phyloP scores from a whole-genome alignment of 2,888 invertebrate genomes.

The Caenorhabditis zanzibari region DNA sequence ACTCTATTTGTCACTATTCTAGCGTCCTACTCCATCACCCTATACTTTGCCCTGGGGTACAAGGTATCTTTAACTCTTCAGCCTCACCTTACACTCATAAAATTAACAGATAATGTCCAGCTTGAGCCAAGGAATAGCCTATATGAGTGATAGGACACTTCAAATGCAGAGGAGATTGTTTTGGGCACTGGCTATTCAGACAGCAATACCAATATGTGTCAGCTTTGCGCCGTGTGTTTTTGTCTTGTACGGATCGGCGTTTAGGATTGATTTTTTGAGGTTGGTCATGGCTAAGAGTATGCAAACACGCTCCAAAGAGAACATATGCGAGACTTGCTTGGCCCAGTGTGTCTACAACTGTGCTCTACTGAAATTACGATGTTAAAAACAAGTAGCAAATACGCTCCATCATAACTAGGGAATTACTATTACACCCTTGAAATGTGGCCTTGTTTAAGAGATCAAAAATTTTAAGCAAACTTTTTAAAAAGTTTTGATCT shows the following conservation, averaged over 20 bases:
- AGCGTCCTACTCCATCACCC: constrained; percentile 1
- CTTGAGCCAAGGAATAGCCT: constrained; percentile 5
- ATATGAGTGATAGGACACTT: constrained; percentile 19
- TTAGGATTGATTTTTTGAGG: constrained; percentile 13
- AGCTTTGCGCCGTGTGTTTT: constrained; percentile 1
- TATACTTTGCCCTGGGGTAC: constrained; percentile 24
- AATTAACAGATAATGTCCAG: constrained; percentile 3
- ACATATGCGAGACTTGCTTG: too few relatives aligned
- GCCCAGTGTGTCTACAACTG: too few relatives aligned
- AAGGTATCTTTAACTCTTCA: neutral
- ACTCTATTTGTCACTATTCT: neutral
- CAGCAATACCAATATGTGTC: neutral
- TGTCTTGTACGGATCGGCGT: neutral
- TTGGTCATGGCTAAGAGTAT: neutral
- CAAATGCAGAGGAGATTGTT: constrained; percentile 17
- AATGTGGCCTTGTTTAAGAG: too few relatives aligned
- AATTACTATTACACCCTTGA: too few relatives aligned
- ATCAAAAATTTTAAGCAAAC: too few relatives aligned
- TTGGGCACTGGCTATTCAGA: neutral
- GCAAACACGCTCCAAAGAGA: too few relatives aligned
- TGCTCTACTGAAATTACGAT: too few relatives aligned
- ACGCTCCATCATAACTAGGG: too few relatives aligned
- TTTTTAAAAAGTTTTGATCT: too few relatives aligned
- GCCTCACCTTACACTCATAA: neutral
- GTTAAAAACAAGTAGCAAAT: too few relatives aligned